A percentile compares a stretch with the other conserved stretches of the same genome.
Conservation (phyloP, 2,113 vertebrate genomes). For the Oryzias melastigma region DNA sequence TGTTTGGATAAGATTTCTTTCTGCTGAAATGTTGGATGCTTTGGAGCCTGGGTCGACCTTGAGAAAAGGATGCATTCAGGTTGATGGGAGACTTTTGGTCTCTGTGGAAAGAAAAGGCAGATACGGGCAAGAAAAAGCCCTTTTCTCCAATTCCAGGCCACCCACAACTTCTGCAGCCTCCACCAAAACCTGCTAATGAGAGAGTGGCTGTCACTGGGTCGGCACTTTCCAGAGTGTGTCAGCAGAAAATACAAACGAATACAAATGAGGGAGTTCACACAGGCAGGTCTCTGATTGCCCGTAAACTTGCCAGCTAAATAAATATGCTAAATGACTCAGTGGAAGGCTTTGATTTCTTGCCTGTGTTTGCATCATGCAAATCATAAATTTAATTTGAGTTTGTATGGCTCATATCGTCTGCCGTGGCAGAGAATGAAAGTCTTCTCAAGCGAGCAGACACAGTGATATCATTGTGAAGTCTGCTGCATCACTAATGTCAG, state of each 20-base stretch:
- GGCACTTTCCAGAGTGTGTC: constrained; percentile 64
- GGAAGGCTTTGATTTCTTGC: constrained; percentile 66
- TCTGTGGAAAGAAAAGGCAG: constrained; percentile 60
- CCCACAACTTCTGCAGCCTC: constrained; percentile 59
- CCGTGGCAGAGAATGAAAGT: constrained; percentile 54
- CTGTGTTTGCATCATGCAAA: constrained; percentile 52
- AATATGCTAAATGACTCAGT: constrained; percentile 69
- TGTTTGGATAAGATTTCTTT: constrained; percentile 62
- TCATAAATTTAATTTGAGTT: constrained; percentile 62
- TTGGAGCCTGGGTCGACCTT: constrained; percentile 48
- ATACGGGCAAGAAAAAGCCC: constrained; percentile 30
- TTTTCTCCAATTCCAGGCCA: constrained; percentile 59
- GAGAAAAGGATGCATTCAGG: constrained; percentile 36
- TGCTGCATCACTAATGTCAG: constrained; percentile 15
- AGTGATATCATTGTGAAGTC: constrained; percentile 37
- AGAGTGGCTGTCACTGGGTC: constrained; percentile 63
- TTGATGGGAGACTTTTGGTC: constrained; percentile 44
- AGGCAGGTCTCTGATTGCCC: constrained; percentile 59
- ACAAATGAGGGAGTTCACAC: constrained; percentile 55
- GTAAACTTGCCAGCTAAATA: constrained; percentile 63
- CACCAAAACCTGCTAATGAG: constrained; percentile 65
- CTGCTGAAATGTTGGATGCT: constrained; percentile 53
- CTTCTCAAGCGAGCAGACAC: constrained; percentile 36
- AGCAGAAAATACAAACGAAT: constrained; percentile 54
- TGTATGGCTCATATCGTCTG: constrained; percentile 63